These are phyloP conservation scores for Napeogenes inachia DNA, from an alignment of 2,888 invertebrate species.

Conservation along the genomic window DNA sequence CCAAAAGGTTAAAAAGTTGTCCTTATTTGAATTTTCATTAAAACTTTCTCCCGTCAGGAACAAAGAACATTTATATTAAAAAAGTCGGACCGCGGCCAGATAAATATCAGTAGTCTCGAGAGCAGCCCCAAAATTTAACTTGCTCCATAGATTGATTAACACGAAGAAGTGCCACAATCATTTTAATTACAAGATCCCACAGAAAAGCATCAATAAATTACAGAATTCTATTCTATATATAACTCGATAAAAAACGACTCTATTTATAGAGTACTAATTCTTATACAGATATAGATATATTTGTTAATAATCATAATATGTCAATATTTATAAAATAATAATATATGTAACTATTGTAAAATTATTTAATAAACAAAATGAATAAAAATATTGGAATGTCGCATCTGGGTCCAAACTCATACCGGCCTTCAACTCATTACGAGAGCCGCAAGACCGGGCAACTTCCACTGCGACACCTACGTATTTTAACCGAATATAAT, in stretches of 20 bases:
- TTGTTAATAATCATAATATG: no score
- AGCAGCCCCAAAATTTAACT: slow-evolving; percentile 71
- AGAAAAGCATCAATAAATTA: slow-evolving; percentile 2
- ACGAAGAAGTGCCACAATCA: slow-evolving; percentile 40
- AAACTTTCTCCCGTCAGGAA: slow-evolving; percentile 74
- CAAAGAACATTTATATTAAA: slow-evolving; percentile 79
- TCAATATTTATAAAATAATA: no score
- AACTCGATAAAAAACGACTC: no score
- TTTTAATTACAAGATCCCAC: neutral
- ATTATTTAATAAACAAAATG: no score
- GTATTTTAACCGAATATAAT: neutral
- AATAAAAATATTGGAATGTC: neutral
- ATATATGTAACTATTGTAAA: no score
- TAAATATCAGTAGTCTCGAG: slow-evolving; percentile 77
- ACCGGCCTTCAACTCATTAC: slow-evolving; percentile 59
- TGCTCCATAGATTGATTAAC: slow-evolving; percentile 46
- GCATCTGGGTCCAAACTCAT: slow-evolving; percentile 23
- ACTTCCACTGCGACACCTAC: slow-evolving; percentile 42
- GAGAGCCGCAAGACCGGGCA: slow-evolving; percentile 65
- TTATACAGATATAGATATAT: no score
- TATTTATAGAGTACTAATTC: no score
- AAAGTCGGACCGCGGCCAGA: slow-evolving; percentile 74
- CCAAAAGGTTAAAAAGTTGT: slow-evolving; percentile 70
- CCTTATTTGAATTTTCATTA: slow-evolving; percentile 75
- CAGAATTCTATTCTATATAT: neutral